Conservation (phyloP, 2,797 vertebrate genomes). For the Xenopus petersii region DNA sequence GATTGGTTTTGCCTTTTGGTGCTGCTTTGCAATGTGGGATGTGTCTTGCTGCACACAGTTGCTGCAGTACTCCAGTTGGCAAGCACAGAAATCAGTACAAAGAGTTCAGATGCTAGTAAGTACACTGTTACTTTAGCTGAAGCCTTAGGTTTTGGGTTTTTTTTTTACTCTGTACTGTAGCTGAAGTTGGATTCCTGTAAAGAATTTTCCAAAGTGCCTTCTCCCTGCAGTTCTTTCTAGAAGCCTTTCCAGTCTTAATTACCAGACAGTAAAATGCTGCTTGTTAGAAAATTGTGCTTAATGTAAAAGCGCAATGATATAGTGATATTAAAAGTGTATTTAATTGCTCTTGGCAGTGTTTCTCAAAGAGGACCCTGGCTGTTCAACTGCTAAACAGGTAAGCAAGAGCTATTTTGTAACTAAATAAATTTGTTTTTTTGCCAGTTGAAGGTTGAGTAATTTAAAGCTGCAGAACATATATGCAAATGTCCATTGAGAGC, state of each 20-base stretch:
- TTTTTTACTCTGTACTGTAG: background rate
- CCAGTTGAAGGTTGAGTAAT: no score
- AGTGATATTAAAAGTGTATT: slow-evolving; percentile 54
- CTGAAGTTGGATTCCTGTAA: background rate
- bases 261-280: background rate
- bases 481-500: background rate
- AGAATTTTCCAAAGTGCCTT: no score
- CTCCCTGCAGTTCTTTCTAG: no score
- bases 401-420: slow-evolving; percentile 51
- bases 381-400: slow-evolving; percentile 63
- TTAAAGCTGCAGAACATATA: slow-evolving; percentile 12
- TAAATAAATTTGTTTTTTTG: no score
- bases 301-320: background rate
- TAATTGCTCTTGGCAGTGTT: slow-evolving; percentile 53
- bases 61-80: slow-evolving; percentile 67
- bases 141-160: no score
- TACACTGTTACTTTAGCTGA: slow-evolving; percentile 5
- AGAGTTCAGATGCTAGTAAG: slow-evolving; percentile 57
- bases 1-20: slow-evolving; percentile 58
- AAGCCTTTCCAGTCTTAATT: no score
- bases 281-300: background rate
- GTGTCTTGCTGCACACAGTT: slow-evolving; percentile 63
- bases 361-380: slow-evolving; percentile 59
- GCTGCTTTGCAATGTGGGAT: slow-evolving; percentile 63
- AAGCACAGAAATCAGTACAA: slow-evolving; percentile 61